Base-by-base conservation (phyloP, 2,113 vertebrate species). In the Sclerurus mexicanus region DNA sequence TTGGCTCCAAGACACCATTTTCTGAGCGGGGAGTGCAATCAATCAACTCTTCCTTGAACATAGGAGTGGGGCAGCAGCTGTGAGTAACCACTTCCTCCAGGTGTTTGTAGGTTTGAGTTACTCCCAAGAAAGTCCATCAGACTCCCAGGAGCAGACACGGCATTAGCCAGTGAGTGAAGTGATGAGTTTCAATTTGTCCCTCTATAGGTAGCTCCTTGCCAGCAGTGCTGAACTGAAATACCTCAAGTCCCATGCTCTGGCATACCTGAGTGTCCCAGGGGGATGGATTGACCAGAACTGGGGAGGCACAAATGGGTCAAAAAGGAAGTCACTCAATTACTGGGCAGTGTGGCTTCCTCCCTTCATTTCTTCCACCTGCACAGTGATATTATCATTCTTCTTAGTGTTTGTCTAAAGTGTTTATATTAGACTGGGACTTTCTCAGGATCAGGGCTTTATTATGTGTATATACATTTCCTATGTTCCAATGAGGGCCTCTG, bases 261-360 rank as follows among this genome's bases (percentile, higher is more conserved):
- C 19, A 12, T 9, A 18, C 6, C 22, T 0, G 0, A 30, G 31
- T 46, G 52, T 58, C 50, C 55, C 0, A 1, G 58, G 10, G 9
- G 9, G 6, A 15, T 1, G 9, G 27, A 67, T 52, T 22, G 22
- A 14, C n/a, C 46, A 66, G 46, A 68, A 12, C 46, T 77, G 28
- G 9, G 19, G 3, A n/a, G 30, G 46, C 31, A 77, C 15, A 33
- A 28, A 33, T 0, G 1, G 21, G 3, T 20, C 14, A 81, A 68
- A 78, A 81, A 40, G 7, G 8, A 81, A 60, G 67, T 78, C 33
- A 53, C 17, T 72, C 0, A 0, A 2, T 8, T 60, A 4, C 8
- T 72, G 44, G 33, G 35, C 30, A 44, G 6, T 6, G 21, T 6
- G 2, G 7, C 39, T 89, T 67, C 44, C 37, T 78, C 77, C 27